Percentiles rank a stretch among this genome's conserved stretches.
phyloP scores from a whole-genome alignment of 2,797 vertebrate genomes.

The Pagetopsis macropterus region DNA sequence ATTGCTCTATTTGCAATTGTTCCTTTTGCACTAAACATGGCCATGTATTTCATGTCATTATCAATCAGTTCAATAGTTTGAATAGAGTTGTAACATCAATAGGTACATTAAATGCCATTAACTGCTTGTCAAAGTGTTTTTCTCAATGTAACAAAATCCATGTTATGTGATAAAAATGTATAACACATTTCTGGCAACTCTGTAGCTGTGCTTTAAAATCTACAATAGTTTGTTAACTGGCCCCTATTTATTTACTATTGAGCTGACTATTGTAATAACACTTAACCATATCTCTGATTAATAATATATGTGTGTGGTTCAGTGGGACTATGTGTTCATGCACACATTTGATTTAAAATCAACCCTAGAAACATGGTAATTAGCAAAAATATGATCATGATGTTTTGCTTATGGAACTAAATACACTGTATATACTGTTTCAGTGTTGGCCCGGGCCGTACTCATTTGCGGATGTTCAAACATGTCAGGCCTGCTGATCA shows the following conservation, averaged over 20 bases:
- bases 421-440: not conserved
- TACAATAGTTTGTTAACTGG: not conserved
- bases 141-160: not conserved
- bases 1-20: conserved; percentile 43
- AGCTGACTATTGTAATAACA: not conserved
- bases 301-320: not conserved
- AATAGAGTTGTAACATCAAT: not conserved
- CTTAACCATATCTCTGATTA: not conserved
- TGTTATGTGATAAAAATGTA: not conserved
- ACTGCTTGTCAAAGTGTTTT: not conserved
- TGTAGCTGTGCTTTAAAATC: not conserved
- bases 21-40: conserved; percentile 34
- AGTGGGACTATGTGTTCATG: not conserved
- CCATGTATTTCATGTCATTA: conserved; percentile 24
- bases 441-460: not conserved
- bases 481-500: conserved; percentile 27
- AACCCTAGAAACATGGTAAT: not conserved
- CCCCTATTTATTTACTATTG: not conserved
- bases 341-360: not conserved
- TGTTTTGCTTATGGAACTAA: not conserved
- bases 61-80: not conserved
- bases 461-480: conserved; percentile 29
- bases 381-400: not conserved
- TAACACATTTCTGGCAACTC: not conserved
- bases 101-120: not conserved